Conservation (phyloP, 2,113 vertebrate species). For the Aplodontia rufa region DNA sequence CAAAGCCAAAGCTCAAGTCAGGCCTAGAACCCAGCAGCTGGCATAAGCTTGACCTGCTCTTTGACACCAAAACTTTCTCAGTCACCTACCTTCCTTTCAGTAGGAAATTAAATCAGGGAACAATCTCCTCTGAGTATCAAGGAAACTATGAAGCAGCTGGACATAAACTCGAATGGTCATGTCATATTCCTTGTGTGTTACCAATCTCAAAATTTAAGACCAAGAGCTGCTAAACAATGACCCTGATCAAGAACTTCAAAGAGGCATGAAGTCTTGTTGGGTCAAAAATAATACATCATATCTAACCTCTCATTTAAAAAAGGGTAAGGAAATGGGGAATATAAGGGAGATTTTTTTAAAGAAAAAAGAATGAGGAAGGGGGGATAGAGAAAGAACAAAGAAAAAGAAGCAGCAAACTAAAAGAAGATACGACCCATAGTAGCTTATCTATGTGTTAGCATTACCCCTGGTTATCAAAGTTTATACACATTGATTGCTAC, state of each 20-base stretch:
- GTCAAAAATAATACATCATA: background rate
- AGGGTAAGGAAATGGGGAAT: background rate
- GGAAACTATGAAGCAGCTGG: background rate
- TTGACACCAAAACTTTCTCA: background rate
- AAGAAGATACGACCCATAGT: too few species aligned
- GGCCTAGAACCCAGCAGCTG: background rate
- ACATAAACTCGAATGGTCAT: background rate
- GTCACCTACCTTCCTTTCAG: background rate
- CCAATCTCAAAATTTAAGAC: background rate
- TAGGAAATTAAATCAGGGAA: background rate
- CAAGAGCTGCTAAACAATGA: background rate
- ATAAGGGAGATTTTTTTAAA: background rate
- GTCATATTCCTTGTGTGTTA: background rate
- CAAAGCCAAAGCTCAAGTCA: background rate
- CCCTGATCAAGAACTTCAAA: background rate
- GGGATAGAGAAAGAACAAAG: background rate
- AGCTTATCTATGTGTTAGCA: too few species aligned
- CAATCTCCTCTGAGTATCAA: fast-evolving
- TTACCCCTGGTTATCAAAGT: too few species aligned
- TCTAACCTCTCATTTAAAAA: background rate
- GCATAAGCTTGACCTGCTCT: too few species aligned
- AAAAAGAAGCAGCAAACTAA: background rate
- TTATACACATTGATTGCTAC: too few species aligned
- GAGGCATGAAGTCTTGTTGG: fast-evolving
- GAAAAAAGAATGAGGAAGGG: background rate